Percentiles rank a stretch among this genome's conserved stretches.
phyloP scores from a whole-genome alignment of 1,140 invertebrate species.

The Drosophila simulans region DNA sequence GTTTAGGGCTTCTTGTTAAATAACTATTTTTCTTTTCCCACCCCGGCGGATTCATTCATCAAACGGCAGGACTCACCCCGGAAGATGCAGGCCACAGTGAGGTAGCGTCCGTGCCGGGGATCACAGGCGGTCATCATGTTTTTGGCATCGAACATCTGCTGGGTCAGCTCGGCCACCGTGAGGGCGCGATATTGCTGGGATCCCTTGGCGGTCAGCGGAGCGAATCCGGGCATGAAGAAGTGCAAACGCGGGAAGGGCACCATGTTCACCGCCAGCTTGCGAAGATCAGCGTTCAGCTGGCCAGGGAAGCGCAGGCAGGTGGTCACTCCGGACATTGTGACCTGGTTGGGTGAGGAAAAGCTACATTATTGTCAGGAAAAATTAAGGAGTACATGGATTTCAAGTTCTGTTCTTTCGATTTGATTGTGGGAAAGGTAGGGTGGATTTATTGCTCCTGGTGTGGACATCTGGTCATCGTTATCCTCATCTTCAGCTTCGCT shows the following conservation, averaged over 20 bases:
- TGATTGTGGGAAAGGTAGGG: background rate
- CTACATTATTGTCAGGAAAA: background rate
- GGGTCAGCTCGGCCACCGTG: conserved; percentile 94
- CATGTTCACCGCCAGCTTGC: conserved; percentile 99
- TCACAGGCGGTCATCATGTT: conserved; percentile 99
- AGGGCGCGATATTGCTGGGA: conserved; percentile 93
- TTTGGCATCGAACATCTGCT: conserved; percentile 96
- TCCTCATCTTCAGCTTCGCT: background rate
- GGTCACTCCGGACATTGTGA: conserved; percentile 95
- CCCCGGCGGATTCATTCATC: background rate
- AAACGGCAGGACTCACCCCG: conserved; percentile 87
- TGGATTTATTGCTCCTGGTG: background rate
- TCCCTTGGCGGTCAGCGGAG: conserved; percentile 95
- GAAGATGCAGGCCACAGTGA: conserved; percentile 98
- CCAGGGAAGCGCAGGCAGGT: conserved; percentile 93
- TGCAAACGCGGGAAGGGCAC: conserved; percentile 98
- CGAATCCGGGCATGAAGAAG: conserved; percentile 99
- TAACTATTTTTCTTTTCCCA: conserved; percentile 73
- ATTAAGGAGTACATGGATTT: no score
- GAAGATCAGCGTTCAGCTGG: conserved; percentile 94
- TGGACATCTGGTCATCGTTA: background rate
- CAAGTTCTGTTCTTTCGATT: no score
- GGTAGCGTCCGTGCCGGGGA: conserved; percentile 95
- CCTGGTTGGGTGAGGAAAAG: conserved; percentile 36
- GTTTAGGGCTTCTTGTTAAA: conserved; percentile 74